Evolutionary conservation across 2,113 vertebrate genomes (phyloP), one percentile per base, ranked within the genome.

Genomic region (Gorsachius goisagi): DNA sequence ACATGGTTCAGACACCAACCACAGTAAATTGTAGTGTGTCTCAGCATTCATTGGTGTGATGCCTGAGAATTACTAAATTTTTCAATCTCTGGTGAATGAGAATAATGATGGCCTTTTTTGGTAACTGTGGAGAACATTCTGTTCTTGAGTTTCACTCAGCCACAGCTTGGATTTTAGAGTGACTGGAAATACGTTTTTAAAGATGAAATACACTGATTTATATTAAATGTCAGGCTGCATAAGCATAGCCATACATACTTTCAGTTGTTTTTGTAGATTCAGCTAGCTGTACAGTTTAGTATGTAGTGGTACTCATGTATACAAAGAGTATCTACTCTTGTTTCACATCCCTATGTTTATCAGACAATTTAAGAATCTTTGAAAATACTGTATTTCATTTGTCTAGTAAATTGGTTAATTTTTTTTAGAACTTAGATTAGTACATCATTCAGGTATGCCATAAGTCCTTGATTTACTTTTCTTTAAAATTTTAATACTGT

Each of bases 61-160:
- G 56, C 7, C 73, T 55, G 59, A 35, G 73, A 92, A 39, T 44
- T 21, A 47, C 69, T 68, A 5, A 5, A 3, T 35, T 27, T 79
- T 39, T 63, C 9, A 1, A 0, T 28, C 58, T 72, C 49, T 58
- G 44, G 12, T 37, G 78, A 62, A 58, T 69, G 62, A 62, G 30
- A 45, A 60, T 79, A 75, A 52, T 37, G 66, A n/a, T 30, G 44
- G 62, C 39, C 23, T 91, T 95, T 91, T 85, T 68, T 53, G 87
- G 90, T 77, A 85, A 27, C 85, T n/a, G 67, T 21, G 84, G 47
- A 32, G 94, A 90, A 85, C 60, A 9, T 85, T 33, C 92, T 90
- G 94, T 94, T 79, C 94, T 27, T 32, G 68, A 80, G 71, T 93
- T 89, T 63, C 6, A 4, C 47, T 60, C 69, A n/a, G 22, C 69